Percentiles rank a stretch among this genome's conserved stretches.
These are phyloP conservation scores for Propsilocerus akamusi DNA, from an alignment of 1,140 invertebrate genomes.

Conservation along the genomic window DNA sequence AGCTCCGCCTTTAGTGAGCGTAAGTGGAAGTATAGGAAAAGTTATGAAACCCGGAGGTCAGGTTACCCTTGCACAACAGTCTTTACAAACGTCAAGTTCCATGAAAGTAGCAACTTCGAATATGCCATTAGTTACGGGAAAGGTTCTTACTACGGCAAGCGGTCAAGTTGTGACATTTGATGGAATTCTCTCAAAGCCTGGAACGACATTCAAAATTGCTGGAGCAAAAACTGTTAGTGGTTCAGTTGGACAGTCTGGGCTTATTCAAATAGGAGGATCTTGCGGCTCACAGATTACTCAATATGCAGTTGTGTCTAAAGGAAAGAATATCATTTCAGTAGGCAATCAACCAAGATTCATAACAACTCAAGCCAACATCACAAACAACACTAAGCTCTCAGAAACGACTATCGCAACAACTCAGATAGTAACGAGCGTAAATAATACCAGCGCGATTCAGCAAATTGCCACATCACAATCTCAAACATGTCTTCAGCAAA, in stretches of 20 bases:
- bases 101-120: constrained; percentile 13
- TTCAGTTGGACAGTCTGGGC: constrained; percentile 20
- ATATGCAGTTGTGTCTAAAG: constrained; percentile 26
- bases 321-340: constrained; percentile 21
- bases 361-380: constrained; percentile 17
- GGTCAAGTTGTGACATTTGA: constrained; percentile 48
- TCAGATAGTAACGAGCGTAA: constrained; percentile 8
- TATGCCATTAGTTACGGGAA: constrained; percentile 30
- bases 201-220: constrained; percentile 23
- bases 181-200: constrained; percentile 36
- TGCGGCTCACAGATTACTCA: constrained; percentile 20
- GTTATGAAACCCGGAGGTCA: too few relatives aligned
- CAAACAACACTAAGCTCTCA: not conserved
- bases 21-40: not conserved
- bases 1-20: not conserved
- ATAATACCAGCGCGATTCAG: not conserved
- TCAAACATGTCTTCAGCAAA: not conserved
- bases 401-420: constrained; percentile 4
- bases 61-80: too few relatives aligned
- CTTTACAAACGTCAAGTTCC: too few relatives aligned
- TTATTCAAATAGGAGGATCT: constrained; percentile 21
- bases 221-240: constrained; percentile 23
- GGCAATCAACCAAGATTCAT: constrained; percentile 7
- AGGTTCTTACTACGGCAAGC: constrained; percentile 34
- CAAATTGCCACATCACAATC: not conserved